Base-by-base conservation (phyloP, 2,888 invertebrate species). In the Gymnosoma rotundatum region DNA sequence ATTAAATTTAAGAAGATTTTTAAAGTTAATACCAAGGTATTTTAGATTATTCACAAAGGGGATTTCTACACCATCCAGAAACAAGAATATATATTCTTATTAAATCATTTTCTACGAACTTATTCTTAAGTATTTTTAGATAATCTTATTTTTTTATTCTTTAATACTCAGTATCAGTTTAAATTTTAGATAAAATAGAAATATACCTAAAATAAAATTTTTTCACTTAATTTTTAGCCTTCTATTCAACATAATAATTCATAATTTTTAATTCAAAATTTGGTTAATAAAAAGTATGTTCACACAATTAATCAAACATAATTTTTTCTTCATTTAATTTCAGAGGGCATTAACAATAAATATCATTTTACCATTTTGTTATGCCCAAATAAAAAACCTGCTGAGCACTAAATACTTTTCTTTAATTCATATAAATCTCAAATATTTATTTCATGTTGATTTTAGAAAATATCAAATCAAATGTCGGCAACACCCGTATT, bases 281-380 rank as follows among this genome's bases (percentile, higher is more conserved):
- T 32, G n/a, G 25, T 14, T n/a, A 16, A 2, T 12, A 14, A 64
- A 42, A 32, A 60, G 48, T 81, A 38, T 78, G 69, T 81, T 84
- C 81, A 81, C 78, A 81, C 60, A 84, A 84, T 84, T 84, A 84
- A 81, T 84, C 84, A 84, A 66, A 64, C n/a, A n/a, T 16, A 42
- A 38, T 21, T 38, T 32, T 1, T 48, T 1, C 4, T 56, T 52
- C 54, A 38, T 80, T 21, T 69, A 38, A 32, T 64, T 58, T 52
- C 25, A 64, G 25, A 42, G 48, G 64, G 16, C 16, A 54, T 36
- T 45, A 78, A 58, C 63, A 81, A 86, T 81, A 83, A 83, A 86
- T 83, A 83, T 86, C 81, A 83, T 81, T 81, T 86, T 86, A 81
- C 81, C 48, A 54, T 64, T 79, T 73, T 67, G 67, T 76, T 54